phyloP scores from a whole-genome alignment of 2,113 vertebrate species.

The Phaethon lepturus region DNA sequence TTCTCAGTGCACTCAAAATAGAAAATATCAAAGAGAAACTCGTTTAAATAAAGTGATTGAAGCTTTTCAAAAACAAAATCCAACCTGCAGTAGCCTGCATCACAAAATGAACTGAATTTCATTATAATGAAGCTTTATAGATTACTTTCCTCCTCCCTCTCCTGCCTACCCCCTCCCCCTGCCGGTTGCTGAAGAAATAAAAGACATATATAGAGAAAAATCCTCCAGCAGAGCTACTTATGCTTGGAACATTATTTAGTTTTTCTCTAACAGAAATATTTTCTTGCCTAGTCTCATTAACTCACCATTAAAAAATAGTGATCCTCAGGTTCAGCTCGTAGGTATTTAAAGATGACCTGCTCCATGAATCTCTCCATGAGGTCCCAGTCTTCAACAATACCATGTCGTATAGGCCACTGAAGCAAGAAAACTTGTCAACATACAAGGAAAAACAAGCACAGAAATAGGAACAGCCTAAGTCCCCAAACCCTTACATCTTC shows the following conservation, averaged over 20 bases:
- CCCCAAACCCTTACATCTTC: neutral
- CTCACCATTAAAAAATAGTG: conserved; percentile 90
- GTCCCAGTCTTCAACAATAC: conserved; percentile 89
- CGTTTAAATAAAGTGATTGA: neutral
- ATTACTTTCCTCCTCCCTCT: neutral
- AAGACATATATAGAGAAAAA: neutral
- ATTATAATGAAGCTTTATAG: neutral
- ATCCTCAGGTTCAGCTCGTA: conserved; percentile 88
- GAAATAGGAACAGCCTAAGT: neutral
- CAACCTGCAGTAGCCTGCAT: neutral
- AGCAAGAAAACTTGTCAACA: neutral
- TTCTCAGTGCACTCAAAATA: neutral
- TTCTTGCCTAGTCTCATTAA: neutral
- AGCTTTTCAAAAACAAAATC: neutral
- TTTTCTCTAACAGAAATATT: neutral
- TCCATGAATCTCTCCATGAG: conserved; percentile 92
- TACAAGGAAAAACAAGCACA: neutral
- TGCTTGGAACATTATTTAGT: neutral
- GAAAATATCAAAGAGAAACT: neutral
- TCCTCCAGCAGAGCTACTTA: neutral
- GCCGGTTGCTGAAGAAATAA: neutral
- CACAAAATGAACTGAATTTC: neutral
- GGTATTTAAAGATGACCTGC: conserved; percentile 89
- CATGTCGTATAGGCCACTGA: conserved; percentile 84
- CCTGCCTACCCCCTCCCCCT: no score